A percentile compares a stretch with the other conserved stretches of the same genome.
Conservation (phyloP, 2,113 vertebrate genomes). For the Pseudopipra pipra region DNA sequence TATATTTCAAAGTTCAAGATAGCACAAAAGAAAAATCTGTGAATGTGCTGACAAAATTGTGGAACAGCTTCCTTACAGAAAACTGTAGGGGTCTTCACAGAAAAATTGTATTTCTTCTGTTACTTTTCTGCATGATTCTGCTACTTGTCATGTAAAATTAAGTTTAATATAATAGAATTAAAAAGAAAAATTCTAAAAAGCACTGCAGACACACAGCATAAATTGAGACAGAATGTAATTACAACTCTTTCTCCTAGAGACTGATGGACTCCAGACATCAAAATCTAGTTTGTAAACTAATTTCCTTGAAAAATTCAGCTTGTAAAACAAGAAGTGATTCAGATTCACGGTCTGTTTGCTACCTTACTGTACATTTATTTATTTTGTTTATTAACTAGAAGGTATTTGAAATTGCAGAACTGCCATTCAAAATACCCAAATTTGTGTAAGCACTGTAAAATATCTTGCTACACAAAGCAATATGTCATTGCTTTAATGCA, state of each 20-base stretch:
- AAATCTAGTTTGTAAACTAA: constrained; percentile 51
- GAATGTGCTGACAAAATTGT: neutral
- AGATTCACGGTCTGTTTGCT: constrained; percentile 40
- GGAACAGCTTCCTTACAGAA: neutral
- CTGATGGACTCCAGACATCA: constrained; percentile 63
- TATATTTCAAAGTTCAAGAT: neutral
- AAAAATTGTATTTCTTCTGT: neutral
- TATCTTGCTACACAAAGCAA: neutral
- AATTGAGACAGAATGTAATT: constrained; percentile 60
- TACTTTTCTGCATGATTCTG: constrained; percentile 21
- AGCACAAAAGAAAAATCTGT: neutral
- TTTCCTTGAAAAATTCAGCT: constrained; percentile 38
- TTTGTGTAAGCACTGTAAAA: neutral
- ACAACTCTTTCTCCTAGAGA: constrained; percentile 41
- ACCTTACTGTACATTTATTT: neutral
- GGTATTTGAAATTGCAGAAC: neutral
- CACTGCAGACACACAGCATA: constrained; percentile 40
- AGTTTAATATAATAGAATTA: constrained; percentile 53
- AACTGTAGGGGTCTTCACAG: neutral
- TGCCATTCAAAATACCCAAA: neutral
- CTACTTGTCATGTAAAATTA: constrained; percentile 54
- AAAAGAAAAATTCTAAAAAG: constrained; percentile 43
- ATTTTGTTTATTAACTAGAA: constrained; percentile 27
- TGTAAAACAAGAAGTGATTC: constrained; percentile 38
- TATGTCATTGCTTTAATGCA: neutral